Conservation (phyloP, 2,888 invertebrate species). For the Pristionchus fissidentatus region DNA sequence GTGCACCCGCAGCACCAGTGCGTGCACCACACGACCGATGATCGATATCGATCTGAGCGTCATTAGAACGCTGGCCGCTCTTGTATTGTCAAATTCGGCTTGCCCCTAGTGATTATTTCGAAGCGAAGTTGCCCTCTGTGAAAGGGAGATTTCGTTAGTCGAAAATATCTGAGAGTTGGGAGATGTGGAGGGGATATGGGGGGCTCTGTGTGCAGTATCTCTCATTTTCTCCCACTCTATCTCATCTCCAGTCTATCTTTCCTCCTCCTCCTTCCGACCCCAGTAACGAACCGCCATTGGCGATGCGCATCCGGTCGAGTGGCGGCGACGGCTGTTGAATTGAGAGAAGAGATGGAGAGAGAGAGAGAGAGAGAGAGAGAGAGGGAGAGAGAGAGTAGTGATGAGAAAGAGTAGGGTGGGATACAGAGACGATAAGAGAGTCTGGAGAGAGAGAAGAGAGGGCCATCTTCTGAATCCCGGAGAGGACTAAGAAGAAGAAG, state of each 20-base stretch:
- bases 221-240: neutral
- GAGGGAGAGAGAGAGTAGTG: neutral
- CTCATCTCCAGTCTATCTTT: neutral
- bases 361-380: neutral
- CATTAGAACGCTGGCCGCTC: neutral
- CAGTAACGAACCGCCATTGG: constrained; percentile 22
- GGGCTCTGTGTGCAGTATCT: neutral
- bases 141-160: neutral
- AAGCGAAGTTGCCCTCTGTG: constrained; percentile 34
- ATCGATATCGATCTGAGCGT: neutral
- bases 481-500: constrained; percentile 14
- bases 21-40: neutral
- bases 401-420: neutral
- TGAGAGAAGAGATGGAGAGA: neutral
- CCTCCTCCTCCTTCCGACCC: neutral
- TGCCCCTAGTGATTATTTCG: constrained; percentile 5
- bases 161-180: constrained; percentile 28
- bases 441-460: constrained; percentile 19
- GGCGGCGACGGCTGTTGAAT: neutral
- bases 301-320: constrained; percentile 13
- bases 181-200: too few species aligned
- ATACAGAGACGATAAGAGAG: constrained; percentile 19
- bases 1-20: neutral
- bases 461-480: constrained; percentile 7
- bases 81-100: neutral